Evolutionary conservation across 1,140 invertebrate species (phyloP), one percentile per base, ranked within the genome.

Genomic region (Penaeus indicus): DNA sequence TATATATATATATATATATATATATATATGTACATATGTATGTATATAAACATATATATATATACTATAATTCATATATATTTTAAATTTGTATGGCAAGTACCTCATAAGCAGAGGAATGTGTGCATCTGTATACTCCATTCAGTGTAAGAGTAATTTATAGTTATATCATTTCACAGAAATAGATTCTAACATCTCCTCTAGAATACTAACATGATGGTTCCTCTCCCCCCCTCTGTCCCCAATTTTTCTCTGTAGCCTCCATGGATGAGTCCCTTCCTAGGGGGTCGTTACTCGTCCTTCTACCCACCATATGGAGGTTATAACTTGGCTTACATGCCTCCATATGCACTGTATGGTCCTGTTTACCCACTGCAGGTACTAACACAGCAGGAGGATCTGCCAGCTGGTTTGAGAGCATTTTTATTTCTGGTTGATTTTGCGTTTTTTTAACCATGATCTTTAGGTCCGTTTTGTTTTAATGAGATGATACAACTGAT

Each of bases 341-440:
- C 90, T 81, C 90, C 90, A 64, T 86, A 91, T 85, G 87, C 88
- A 82, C 85, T 91, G 32, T 91, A 91, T 88, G 88, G 87, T 32
- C 85, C 90, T 63, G 88, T 90, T 38, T 89, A 89, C 62, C 88
- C 87, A 86, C 67, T 83, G 42, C 87, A 90, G 88, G 87, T 91
- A 84, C 85, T 84, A 85, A 86, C 32, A 72, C 22, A 54, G 25
- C 54, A 32, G 25, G n/a, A 85, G 42, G 54, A 64, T 8, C 25
- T 67, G 60, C 42, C 62, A 27, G n/a, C 22, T 82, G 27, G 22
- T 90, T 54, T 83, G 86, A 62, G 27, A 38, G 67, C 77, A 72
- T 72, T 25, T 72, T 72, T 18, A 25, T 11, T 72, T 25, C 32
- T 16, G 27, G 7, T 69, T 69, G 27, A 69, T 69, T 69, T 69